Conservation (phyloP, 1,140 invertebrate species). For the Neodiprion fabricii region DNA sequence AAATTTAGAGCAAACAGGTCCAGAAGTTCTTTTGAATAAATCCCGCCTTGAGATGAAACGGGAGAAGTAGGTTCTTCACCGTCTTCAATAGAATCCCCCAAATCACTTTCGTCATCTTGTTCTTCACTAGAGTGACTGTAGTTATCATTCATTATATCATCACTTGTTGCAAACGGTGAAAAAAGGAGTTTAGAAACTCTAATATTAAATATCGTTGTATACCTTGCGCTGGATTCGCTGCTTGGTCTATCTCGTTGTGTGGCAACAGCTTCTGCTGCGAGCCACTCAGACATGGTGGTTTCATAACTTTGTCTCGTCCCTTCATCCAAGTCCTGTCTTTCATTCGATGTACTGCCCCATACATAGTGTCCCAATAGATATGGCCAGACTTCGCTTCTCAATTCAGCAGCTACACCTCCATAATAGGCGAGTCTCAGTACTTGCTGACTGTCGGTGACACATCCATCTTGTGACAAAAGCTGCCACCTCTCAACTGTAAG, state of each 20-base stretch:
- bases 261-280: slow-evolving; percentile 92
- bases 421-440: slow-evolving; percentile 86
- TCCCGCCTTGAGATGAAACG: slow-evolving; percentile 84
- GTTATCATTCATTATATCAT: background rate
- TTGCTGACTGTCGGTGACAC: slow-evolving; percentile 71
- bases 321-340: slow-evolving; percentile 73
- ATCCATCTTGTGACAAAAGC: slow-evolving; percentile 67
- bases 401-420: slow-evolving; percentile 80
- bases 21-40: slow-evolving; percentile 84
- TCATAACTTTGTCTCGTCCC: slow-evolving; percentile 79
- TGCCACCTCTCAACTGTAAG: slow-evolving; percentile 76
- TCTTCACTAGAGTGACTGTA: slow-evolving; percentile 37
- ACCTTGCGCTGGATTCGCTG: slow-evolving; percentile 65
- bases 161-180: background rate
- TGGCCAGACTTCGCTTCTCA: slow-evolving; percentile 89
- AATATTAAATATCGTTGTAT: slow-evolving; percentile 11
- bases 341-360: slow-evolving; percentile 71
- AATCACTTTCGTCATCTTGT: slow-evolving; percentile 31
- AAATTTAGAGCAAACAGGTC: slow-evolving; percentile 90
- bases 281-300: slow-evolving; percentile 92
- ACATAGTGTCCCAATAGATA: slow-evolving; percentile 88
- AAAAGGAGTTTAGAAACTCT: slow-evolving; percentile 7
- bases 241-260: slow-evolving; percentile 80
- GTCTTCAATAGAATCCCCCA: slow-evolving; percentile 30
- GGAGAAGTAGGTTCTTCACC: slow-evolving; percentile 54